Percentiles rank a stretch among this genome's conserved stretches.
These are phyloP conservation scores for Sitta europaea DNA, from an alignment of 2,113 vertebrate genomes.

Conservation along the genomic window DNA sequence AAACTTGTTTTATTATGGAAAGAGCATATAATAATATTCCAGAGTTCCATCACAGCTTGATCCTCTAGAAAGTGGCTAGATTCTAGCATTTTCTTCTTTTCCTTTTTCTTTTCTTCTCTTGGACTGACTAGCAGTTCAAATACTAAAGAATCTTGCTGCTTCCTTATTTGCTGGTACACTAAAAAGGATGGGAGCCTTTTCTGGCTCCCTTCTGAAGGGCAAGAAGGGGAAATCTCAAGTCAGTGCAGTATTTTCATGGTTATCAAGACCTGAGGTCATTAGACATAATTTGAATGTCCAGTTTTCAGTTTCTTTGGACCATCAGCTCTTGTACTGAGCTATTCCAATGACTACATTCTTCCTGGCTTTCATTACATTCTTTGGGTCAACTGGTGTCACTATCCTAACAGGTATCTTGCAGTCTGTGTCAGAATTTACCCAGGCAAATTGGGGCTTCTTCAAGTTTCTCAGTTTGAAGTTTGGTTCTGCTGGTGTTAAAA, in stretches of 20 bases:
- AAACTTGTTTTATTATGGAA: background rate
- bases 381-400: background rate
- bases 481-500: background rate
- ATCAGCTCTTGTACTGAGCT: background rate
- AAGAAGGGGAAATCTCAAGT: background rate
- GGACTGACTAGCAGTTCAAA: background rate
- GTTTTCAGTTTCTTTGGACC: background rate
- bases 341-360: background rate
- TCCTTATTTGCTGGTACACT: background rate
- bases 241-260: background rate
- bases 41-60: background rate
- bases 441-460: background rate
- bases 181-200: background rate
- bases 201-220: background rate
- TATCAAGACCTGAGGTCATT: background rate
- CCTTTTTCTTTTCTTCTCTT: background rate
- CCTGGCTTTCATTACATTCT: background rate
- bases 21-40: background rate
- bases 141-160: background rate
- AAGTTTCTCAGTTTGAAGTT: background rate
- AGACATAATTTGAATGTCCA: background rate
- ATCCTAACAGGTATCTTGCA: background rate
- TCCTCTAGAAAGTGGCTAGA: background rate
- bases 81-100: background rate
- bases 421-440: background rate